phyloP scores from a whole-genome alignment of 2,888 invertebrate species.

The Ashinkailepas kermadecensis region DNA sequence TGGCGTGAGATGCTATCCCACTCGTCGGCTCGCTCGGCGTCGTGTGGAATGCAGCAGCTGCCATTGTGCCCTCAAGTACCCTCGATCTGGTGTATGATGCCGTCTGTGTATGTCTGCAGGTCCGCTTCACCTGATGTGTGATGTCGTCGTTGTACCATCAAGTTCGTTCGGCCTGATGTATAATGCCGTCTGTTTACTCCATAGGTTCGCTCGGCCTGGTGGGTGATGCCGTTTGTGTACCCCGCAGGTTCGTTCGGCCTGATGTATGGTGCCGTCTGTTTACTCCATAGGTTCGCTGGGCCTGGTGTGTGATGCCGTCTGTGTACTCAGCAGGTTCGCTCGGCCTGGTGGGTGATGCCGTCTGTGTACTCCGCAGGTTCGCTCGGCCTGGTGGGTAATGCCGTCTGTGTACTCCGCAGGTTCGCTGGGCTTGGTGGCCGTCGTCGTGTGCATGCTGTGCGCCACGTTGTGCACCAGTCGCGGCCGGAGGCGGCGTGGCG shows the following conservation, averaged over 20 bases:
- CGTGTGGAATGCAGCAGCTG: too few species aligned
- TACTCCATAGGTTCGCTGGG: background rate
- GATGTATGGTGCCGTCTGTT: constrained; percentile 4
- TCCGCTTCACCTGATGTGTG: too few species aligned
- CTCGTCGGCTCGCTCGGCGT: too few species aligned
- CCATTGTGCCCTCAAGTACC: too few species aligned
- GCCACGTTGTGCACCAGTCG: constrained; percentile 14
- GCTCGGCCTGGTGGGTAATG: too few species aligned
- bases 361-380: background rate
- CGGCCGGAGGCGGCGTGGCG: background rate
- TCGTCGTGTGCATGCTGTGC: constrained; percentile 15
- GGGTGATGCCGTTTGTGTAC: too few species aligned
- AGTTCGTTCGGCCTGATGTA: constrained; percentile 1
- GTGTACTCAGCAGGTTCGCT: background rate
- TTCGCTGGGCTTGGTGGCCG: constrained; percentile 19
- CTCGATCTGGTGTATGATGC: too few species aligned
- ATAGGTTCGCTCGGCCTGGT: too few species aligned
- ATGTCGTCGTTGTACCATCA: background rate
- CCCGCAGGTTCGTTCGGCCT: background rate
- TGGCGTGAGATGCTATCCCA: too few species aligned
- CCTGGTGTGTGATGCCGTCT: too few species aligned
- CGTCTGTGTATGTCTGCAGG: too few species aligned
- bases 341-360: constrained; percentile 12
- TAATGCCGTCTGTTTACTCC: background rate
- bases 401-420: background rate